Percentiles rank a stretch among this genome's conserved stretches.
Conservation (phyloP, 2,888 invertebrate species). For the Sabatieria punctata region DNA sequence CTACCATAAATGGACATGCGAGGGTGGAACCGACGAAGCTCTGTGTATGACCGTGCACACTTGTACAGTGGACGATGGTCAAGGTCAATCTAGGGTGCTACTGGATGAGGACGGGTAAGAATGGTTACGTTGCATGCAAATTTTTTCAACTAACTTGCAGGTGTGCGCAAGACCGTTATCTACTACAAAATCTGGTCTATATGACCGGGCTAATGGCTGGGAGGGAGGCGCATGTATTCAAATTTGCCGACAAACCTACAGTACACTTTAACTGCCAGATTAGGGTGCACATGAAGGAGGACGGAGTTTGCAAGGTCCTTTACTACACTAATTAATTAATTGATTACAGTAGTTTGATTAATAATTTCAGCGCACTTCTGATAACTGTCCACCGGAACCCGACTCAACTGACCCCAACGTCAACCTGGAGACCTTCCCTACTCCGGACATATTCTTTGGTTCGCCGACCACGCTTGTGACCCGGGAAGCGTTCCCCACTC, state of each 20-base stretch:
- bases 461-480: too few relatives aligned
- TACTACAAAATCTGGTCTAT: not conserved
- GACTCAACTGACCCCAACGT: too few relatives aligned
- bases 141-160: too few relatives aligned
- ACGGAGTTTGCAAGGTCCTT: not conserved
- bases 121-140: not conserved
- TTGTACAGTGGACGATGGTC: constrained; percentile 1
- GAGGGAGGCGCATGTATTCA: not conserved
- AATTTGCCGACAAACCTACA: not conserved
- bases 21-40: not conserved
- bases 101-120: not conserved
- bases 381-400: too few relatives aligned
- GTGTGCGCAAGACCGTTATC: not conserved
- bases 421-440: too few relatives aligned
- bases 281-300: not conserved
- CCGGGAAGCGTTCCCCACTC: too few relatives aligned
- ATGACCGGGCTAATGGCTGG: not conserved
- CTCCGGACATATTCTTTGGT: too few relatives aligned
- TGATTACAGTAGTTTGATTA: too few relatives aligned
- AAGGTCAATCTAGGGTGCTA: not conserved
- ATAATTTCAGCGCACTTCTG: too few relatives aligned
- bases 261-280: not conserved
- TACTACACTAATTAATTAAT: too few relatives aligned
- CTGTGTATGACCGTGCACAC: constrained; percentile 1
- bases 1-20: not conserved